Base-by-base conservation (phyloP, 2,888 invertebrate genomes). In the Asteroscopus sphinx region DNA sequence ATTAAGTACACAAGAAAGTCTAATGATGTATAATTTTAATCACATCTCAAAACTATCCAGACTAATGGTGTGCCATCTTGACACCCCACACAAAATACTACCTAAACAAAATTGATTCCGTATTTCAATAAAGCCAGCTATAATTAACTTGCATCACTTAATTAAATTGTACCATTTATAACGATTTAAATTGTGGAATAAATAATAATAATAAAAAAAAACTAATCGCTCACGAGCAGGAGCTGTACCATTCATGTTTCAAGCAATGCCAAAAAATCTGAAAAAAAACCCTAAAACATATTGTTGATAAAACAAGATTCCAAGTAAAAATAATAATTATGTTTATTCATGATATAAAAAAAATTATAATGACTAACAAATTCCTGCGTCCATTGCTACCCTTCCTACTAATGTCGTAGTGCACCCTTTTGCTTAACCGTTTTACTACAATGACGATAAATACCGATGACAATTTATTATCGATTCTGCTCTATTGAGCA, bases 401-500 rank as follows among this genome's bases (percentile, higher is more conserved):
- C 62, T 68, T 48, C 35, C 15, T 28, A 37, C 40, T 41, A 49
- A 46, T 56, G 37, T 46, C 33, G 35, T 45, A 41, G 57, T 33
- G 30, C 57, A 66, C 64, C 65, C 65, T 41, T 64, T 49, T 55
- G 35, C 39, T 45, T 30, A 69, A 55, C 56, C 65, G 36, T 46
- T 70, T 36, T 46, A 46, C 48, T 45, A 55, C 56, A 66, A 65
- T 64, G 49, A 70, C 36, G 45, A 64, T 64, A 64, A 65, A 71
- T 65, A 66, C 65, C 57, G 71, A 70, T 70, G 66, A 65, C 65
- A 65, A 65, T 65, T n/a, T n/a, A n/a, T n/a, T 65, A 66, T 65
- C 66, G 48, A 70, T 70, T 56, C 45, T 55, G 35, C 66, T 48
- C 45, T 49, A 66, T 70, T 65, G 57, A 46, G 40, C 56, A 65